A percentile compares a stretch with the other conserved stretches of the same genome.
phyloP scores from a whole-genome alignment of 1,140 invertebrate genomes.

The Drosophila orena region DNA sequence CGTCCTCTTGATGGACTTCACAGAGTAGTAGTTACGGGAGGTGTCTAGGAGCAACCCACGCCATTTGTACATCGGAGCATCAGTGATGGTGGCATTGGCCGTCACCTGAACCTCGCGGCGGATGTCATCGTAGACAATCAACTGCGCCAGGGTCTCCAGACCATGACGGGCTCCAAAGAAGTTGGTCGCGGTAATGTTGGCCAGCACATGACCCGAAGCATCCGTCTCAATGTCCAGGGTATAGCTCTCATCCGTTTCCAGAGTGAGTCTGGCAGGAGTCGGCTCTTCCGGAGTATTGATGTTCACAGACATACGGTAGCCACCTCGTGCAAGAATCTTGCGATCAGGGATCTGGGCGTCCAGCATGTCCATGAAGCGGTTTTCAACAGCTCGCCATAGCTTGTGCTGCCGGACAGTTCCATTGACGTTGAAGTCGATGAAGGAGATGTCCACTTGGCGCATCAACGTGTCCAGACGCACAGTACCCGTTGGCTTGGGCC shows the following conservation, averaged over 20 bases:
- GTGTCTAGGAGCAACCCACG: slow-evolving; percentile 92
- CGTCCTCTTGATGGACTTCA: slow-evolving; percentile 89
- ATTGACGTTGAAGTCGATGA: slow-evolving; percentile 58
- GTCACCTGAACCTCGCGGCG: slow-evolving; percentile 85
- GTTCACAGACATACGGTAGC: slow-evolving; percentile 66
- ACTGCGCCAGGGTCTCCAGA: slow-evolving; percentile 91
- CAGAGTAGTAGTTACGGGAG: slow-evolving; percentile 89
- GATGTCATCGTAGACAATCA: slow-evolving; percentile 90
- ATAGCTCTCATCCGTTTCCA: slow-evolving; percentile 90
- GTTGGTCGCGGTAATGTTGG: slow-evolving; percentile 87
- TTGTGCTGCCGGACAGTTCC: slow-evolving; percentile 41
- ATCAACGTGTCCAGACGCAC: slow-evolving; percentile 87
- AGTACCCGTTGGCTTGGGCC: slow-evolving; percentile 89
- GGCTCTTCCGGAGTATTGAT: slow-evolving; percentile 57
- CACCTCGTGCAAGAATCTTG: slow-evolving; percentile 54
- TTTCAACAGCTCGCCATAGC: slow-evolving; percentile 61
- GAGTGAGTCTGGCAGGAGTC: slow-evolving; percentile 78
- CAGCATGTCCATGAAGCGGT: slow-evolving; percentile 63
- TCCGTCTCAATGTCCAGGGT: slow-evolving; percentile 86
- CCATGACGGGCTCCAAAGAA: slow-evolving; percentile 92
- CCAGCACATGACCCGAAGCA: slow-evolving; percentile 84
- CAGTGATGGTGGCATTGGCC: slow-evolving; percentile 87
- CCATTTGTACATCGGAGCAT: slow-evolving; percentile 90
- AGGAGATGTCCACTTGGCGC: slow-evolving; percentile 86
- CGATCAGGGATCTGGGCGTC: slow-evolving; percentile 65